Evolutionary conservation across 1,140 invertebrate genomes (phyloP).

Genomic region (Thalassaphorura encarpata): DNA sequence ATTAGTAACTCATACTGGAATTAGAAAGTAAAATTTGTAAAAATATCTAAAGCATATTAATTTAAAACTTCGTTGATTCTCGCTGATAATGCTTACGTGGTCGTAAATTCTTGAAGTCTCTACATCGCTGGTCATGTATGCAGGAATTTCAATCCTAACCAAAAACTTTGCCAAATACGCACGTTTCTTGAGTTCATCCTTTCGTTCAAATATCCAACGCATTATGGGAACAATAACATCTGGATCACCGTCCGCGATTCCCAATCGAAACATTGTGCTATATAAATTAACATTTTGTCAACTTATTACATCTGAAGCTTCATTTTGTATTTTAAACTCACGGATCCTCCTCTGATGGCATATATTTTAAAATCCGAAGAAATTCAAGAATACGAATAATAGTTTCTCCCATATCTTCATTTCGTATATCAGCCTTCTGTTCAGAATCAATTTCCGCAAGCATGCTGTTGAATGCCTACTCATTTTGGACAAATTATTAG

Average conservation of each 20-base stretch:
- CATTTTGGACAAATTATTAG: too few relatives aligned
- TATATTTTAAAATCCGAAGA: constrained; percentile 57
- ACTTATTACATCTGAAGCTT: not conserved
- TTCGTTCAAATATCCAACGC: constrained; percentile 61
- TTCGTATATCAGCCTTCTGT: not conserved
- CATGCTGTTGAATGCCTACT: too few relatives aligned
- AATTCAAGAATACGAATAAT: constrained; percentile 50
- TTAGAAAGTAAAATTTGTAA: constrained; percentile 12
- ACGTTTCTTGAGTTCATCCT: constrained; percentile 61
- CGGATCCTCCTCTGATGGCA: constrained; percentile 45
- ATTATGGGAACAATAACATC: constrained; percentile 62
- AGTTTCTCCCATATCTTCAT: constrained; percentile 50
- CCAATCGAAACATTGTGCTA: not conserved
- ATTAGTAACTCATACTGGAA: constrained; percentile 60
- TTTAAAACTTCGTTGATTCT: not conserved
- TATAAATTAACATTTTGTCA: not conserved
- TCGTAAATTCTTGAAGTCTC: constrained; percentile 50
- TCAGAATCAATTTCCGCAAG: not conserved
- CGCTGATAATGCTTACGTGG: not conserved
- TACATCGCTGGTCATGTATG: constrained; percentile 58
- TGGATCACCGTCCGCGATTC: constrained; percentile 47
- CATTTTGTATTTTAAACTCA: not conserved
- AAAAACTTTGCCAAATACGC: constrained; percentile 66
- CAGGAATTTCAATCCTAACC: constrained; percentile 64
- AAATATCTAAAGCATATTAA: not conserved